Evolutionary conservation across 2,113 vertebrate species (phyloP).

Genomic region (Brevimyrus niger): DNA sequence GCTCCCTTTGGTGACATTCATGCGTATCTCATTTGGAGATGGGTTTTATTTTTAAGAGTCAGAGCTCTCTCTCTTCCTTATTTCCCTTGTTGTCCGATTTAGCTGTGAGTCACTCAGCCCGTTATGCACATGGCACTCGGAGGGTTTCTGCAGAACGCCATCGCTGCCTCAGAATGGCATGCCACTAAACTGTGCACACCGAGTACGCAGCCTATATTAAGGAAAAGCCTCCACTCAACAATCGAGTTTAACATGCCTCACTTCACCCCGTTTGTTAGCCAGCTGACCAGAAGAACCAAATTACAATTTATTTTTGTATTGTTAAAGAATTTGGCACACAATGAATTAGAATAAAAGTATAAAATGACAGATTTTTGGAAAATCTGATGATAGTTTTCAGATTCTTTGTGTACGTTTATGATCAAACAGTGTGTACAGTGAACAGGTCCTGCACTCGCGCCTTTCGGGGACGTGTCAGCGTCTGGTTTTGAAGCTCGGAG

Average conservation of each 20-base stretch:
- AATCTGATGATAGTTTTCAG: neutral
- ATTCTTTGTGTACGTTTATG: neutral
- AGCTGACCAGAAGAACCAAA: neutral
- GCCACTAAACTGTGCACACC: neutral
- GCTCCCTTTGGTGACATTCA: neutral
- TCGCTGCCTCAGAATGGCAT: neutral
- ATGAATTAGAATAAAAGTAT: neutral
- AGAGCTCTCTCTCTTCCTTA: conserved; percentile 1
- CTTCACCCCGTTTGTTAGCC: neutral
- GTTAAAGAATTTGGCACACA: neutral
- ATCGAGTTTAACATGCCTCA: neutral
- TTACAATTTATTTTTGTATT: neutral
- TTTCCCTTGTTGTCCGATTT: neutral
- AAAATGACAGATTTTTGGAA: neutral
- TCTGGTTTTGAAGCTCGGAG: neutral
- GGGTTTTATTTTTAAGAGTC: conserved; percentile 5
- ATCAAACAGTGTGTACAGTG: neutral
- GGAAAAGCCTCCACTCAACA: neutral
- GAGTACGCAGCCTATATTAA: neutral
- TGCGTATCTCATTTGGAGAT: neutral
- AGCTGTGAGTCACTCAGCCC: neutral
- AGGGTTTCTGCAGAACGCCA: neutral
- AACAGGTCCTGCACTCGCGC: neutral
- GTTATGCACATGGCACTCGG: neutral
- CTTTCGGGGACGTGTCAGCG: neutral